Conservation (phyloP, 2,113 vertebrate species). For the Caretta caretta region DNA sequence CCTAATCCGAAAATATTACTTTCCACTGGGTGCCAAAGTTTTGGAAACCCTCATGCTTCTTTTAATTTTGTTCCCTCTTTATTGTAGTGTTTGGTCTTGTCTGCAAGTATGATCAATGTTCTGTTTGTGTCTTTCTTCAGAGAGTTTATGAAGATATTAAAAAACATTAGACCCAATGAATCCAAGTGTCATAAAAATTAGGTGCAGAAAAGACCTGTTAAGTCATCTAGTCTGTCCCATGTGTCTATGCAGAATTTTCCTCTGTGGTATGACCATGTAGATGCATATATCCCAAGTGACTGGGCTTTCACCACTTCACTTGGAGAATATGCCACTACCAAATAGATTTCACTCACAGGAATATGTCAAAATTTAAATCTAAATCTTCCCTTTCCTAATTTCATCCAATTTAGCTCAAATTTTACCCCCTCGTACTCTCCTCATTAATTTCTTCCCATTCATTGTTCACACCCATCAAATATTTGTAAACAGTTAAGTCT, state of each 20-base stretch:
- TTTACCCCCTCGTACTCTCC: neutral
- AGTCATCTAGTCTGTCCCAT: neutral
- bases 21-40: neutral
- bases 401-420: neutral
- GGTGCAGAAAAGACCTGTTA: neutral
- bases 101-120: neutral
- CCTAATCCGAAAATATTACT: neutral
- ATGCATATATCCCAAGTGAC: neutral
- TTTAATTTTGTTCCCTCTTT: neutral
- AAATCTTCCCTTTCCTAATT: neutral
- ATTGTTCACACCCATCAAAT: neutral
- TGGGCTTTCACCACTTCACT: neutral
- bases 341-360: neutral
- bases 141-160: neutral
- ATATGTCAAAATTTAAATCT: neutral
- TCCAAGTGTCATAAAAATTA: neutral
- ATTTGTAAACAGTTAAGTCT: neutral
- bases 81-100: neutral
- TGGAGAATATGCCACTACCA: neutral
- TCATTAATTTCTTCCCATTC: neutral
- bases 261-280: neutral
- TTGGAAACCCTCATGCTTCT: neutral
- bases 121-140: neutral
- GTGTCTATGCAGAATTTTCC: neutral
- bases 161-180: neutral